These are phyloP conservation scores for Anser brachyrhynchus DNA, from an alignment of 2,113 vertebrate genomes.

Conservation along the genomic window DNA sequence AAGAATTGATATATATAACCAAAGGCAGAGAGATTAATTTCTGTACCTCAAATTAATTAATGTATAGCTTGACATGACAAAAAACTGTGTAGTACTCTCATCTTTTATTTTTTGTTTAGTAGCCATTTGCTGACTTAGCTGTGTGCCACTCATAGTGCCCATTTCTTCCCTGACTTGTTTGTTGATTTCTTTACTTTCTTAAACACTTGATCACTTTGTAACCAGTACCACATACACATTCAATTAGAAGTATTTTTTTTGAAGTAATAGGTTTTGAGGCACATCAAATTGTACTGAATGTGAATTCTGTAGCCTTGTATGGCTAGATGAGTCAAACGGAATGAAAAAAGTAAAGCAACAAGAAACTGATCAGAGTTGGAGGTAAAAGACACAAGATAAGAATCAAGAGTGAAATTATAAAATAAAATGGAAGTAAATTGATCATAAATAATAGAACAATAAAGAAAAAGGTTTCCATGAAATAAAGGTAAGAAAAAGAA, in stretches of 20 bases:
- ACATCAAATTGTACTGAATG: background rate
- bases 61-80: background rate
- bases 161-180: background rate
- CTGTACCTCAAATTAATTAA: background rate
- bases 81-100: accelerated
- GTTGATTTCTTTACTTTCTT: background rate
- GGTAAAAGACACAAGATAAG: background rate
- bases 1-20: background rate
- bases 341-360: background rate
- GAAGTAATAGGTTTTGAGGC: background rate
- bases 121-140: background rate
- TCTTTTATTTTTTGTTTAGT: background rate
- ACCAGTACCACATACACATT: background rate
- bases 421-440: background rate
- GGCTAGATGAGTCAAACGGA: background rate
- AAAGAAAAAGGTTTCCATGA: background rate
- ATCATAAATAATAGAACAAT: background rate
- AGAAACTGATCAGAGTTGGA: background rate
- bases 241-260: background rate
- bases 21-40: background rate
- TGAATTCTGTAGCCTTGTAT: background rate
- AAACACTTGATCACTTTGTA: background rate
- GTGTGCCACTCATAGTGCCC: accelerated
- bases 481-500: background rate
- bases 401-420: background rate